Evolutionary conservation across 2,888 invertebrate species (phyloP), one percentile per base, ranked within the genome.

Genomic region (Tubulanus polymorphus): DNA sequence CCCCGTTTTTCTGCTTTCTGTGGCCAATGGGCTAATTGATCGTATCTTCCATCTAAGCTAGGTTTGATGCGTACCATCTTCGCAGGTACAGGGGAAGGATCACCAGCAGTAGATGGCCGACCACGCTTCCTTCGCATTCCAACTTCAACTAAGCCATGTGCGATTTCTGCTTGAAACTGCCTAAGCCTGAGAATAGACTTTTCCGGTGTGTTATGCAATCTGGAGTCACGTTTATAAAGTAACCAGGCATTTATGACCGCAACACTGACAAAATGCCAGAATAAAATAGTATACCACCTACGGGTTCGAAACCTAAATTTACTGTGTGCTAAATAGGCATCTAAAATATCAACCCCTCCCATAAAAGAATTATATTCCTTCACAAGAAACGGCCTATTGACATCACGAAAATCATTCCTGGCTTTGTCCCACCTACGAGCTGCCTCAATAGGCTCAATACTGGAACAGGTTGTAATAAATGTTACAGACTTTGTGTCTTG

Each of bases 401-500:
- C 27, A 25, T 54, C 27, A 2, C 53, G 20, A 27, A 52, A 23
- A 15, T n/a, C 28, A 27, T 55, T 55, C n/a, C 46, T 26, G 25
- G 52, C 51, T n/a, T 37, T 28, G 53, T 29, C 28, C 15, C 30
- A 55, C 3, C 55, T 35, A n/a, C 23, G 53, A 6, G 27, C 25
- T 5, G 5, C 15, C 23, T 53, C 37, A 2, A n/a, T 3, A 2
- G 50, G 45, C 1, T 55, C 10, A 2, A 26, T 27, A 2, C 53
- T 30, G n/a, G 15, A 32, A 25, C 29, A 55, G 28, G 55, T 37
- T 5, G 55, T 28, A 2, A 55, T 12, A 23, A 55, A 37, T 26
- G 20, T 23, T 2, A 55, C 55, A 37, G 41, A 28, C 32, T 53
- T 53, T 41, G 55, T 57, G 30, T 57, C 57, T 23, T 57, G 51